Percentiles rank a stretch among this genome's conserved stretches.
Conservation (phyloP, 2,888 invertebrate genomes). For the Athalia circularis region DNA sequence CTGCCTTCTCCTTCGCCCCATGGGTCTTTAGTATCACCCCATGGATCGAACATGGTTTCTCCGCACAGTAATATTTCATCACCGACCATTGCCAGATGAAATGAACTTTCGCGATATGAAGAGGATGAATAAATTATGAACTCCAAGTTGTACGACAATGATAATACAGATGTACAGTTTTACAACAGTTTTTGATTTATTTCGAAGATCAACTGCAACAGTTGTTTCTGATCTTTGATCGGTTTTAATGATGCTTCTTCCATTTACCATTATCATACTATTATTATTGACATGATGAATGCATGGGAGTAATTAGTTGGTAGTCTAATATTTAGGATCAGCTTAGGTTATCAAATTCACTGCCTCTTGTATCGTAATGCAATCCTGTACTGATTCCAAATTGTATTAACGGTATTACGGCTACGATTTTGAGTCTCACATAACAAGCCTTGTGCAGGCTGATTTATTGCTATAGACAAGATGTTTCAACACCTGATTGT, state of each 20-base stretch:
- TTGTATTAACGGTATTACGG: slow-evolving; percentile 23
- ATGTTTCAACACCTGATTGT: background rate
- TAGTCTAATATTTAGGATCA: slow-evolving; percentile 1
- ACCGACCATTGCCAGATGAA: slow-evolving; percentile 70
- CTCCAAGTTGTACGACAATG: too few species aligned
- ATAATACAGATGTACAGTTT: too few species aligned
- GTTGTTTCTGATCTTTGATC: too few species aligned
- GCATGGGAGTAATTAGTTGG: slow-evolving; percentile 12
- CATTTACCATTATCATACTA: background rate
- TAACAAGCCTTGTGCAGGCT: background rate
- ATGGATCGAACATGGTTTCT: slow-evolving; percentile 64
- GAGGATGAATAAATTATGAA: too few species aligned
- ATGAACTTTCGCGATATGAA: slow-evolving; percentile 17
- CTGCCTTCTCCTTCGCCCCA: slow-evolving; percentile 65
- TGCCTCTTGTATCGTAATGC: slow-evolving; percentile 21
- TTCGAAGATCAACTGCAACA: too few species aligned
- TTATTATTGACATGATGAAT: background rate
- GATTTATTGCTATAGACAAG: background rate
- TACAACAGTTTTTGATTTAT: too few species aligned
- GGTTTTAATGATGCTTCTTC: background rate
- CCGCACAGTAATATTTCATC: slow-evolving; percentile 68
- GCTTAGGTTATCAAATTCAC: background rate
- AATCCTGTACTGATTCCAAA: slow-evolving; percentile 41
- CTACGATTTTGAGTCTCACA: slow-evolving; percentile 8
- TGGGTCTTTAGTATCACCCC: slow-evolving; percentile 57